Evolutionary conservation across 2,797 vertebrate species (phyloP).

Genomic region (Xiphorhynchus erythropygius): DNA sequence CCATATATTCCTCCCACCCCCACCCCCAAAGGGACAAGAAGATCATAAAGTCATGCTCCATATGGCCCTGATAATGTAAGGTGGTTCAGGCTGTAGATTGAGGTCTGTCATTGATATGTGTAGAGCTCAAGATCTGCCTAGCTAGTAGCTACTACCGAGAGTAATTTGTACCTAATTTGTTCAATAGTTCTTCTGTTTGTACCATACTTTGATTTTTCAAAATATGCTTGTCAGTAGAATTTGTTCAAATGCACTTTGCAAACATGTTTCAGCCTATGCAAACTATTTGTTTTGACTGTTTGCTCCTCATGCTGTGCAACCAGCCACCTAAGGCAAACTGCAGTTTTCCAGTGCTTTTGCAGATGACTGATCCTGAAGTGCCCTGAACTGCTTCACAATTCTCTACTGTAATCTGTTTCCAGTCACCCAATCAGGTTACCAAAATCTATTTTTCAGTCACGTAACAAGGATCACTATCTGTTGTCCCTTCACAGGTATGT

Average conservation of each 20-base stretch:
- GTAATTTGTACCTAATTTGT: background rate
- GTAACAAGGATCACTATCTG: background rate
- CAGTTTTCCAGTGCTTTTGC: constrained; percentile 20
- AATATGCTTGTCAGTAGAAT: constrained; percentile 34
- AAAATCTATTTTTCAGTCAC: constrained; percentile 15
- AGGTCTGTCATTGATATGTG: background rate
- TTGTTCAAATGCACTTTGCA: constrained; percentile 24
- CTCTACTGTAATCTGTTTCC: constrained; percentile 11
- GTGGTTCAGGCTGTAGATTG: background rate
- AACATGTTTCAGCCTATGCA: constrained; percentile 19
- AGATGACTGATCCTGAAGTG: constrained; percentile 46
- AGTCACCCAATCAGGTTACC: constrained; percentile 19
- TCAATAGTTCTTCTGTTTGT: background rate
- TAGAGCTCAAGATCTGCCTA: background rate
- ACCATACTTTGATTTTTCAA: constrained; percentile 25
- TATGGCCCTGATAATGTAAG: background rate
- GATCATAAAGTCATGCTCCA: background rate
- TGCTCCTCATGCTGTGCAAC: background rate
- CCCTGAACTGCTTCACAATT: background rate
- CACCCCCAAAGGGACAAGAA: background rate
- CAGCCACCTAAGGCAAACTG: constrained; percentile 52
- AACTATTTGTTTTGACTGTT: constrained; percentile 58
- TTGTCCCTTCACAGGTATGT: background rate
- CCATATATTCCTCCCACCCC: background rate
- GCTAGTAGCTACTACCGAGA: background rate